phyloP scores from a whole-genome alignment of 2,797 vertebrate species.

The Chaetodon trifasciatus region DNA sequence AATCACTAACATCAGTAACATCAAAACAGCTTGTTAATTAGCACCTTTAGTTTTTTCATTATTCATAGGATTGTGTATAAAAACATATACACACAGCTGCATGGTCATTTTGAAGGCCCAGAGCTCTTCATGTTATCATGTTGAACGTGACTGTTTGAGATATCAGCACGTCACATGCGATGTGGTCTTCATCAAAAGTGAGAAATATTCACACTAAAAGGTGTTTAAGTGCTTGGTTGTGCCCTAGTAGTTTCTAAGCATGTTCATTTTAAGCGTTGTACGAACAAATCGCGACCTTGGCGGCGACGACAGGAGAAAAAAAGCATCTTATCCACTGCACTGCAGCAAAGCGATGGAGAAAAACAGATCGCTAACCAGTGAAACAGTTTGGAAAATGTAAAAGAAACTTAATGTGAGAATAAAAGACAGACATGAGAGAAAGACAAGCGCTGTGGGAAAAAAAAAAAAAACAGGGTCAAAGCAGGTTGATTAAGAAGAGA shows the following conservation, averaged over 20 bases:
- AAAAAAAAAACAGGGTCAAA: not conserved
- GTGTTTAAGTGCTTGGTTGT: not conserved
- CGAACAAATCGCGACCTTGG: slow-evolving; percentile 26
- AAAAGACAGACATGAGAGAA: not conserved
- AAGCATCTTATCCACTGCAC: not conserved
- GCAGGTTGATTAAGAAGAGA: slow-evolving; percentile 16
- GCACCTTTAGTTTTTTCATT: no score
- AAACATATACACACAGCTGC: not conserved
- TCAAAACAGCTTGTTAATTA: not conserved
- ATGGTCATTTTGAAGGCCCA: not conserved
- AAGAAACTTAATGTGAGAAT: not conserved
- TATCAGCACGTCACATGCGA: not conserved
- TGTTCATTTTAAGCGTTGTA: not conserved
- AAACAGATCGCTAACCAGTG: not conserved
- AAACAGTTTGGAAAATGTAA: not conserved
- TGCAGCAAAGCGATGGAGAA: not conserved
- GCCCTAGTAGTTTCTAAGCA: not conserved
- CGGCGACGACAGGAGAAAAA: not conserved
- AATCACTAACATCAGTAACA: not conserved
- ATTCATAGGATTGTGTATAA: no score
- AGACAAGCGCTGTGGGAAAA: not conserved
- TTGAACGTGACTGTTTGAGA: not conserved
- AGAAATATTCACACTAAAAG: not conserved
- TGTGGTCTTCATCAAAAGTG: not conserved
- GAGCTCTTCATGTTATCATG: not conserved